phyloP scores from a whole-genome alignment of 2,888 invertebrate species.

The Latrodectus hesperus region DNA sequence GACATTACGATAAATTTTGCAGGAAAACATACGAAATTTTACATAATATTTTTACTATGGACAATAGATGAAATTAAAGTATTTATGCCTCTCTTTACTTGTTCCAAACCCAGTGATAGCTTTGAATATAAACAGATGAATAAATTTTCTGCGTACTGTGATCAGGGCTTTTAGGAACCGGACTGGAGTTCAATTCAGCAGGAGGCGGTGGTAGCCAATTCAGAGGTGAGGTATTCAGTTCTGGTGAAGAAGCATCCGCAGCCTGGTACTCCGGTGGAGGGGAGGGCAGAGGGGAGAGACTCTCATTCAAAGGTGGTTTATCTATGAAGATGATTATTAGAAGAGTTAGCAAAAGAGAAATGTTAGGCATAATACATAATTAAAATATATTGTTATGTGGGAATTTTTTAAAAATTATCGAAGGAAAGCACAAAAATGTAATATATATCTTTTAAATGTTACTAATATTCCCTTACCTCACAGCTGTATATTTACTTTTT shows the following conservation, averaged over 20 bases:
- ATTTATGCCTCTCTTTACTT: background rate
- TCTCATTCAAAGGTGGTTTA: background rate
- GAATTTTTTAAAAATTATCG: no score
- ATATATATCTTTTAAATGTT: no score
- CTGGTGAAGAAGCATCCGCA: background rate
- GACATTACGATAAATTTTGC: background rate
- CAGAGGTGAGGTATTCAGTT: slow-evolving; percentile 9
- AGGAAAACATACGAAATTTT: no score
- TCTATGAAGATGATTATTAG: no score
- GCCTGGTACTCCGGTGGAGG: slow-evolving; percentile 12
- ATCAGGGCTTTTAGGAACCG: background rate
- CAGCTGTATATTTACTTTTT: no score
- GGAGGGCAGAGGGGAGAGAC: slow-evolving; percentile 7
- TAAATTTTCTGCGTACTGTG: background rate
- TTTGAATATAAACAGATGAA: background rate
- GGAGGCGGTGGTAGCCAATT: slow-evolving; percentile 54
- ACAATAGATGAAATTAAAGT: background rate
- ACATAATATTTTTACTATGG: no score
- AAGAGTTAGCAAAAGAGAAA: no score
- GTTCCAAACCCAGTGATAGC: background rate
- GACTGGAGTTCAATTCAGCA: background rate
- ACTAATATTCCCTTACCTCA: no score
- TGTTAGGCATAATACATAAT: no score
- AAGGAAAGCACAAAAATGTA: no score
- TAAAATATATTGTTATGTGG: no score